Percentiles rank a stretch among this genome's conserved stretches.
phyloP scores from a whole-genome alignment of 1,140 invertebrate species.

The Metopolophium dirhodum region DNA sequence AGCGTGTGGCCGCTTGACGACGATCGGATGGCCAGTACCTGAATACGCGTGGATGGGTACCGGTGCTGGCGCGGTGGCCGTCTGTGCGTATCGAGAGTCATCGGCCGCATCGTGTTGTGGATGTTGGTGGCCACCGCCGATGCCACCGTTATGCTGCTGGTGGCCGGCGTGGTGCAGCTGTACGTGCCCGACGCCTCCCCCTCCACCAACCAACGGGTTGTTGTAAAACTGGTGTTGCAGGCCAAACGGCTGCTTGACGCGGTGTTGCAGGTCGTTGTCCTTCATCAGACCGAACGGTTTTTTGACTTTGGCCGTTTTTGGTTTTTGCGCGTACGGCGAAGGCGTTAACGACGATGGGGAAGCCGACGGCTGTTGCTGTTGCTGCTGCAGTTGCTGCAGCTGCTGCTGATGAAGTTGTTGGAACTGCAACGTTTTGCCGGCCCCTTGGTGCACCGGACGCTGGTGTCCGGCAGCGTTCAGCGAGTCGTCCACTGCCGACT shows the following conservation, averaged over 20 bases:
- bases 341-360: background rate
- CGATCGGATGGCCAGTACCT: background rate
- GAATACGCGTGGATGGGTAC: background rate
- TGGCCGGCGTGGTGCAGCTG: background rate
- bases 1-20: constrained; percentile 36
- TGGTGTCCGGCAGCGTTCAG: constrained; percentile 18
- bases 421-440: background rate
- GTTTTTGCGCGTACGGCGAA: background rate
- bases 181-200: background rate
- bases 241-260: constrained; percentile 44
- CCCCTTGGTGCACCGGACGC: background rate
- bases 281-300: constrained; percentile 16
- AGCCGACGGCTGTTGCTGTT: background rate
- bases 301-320: constrained; percentile 1
- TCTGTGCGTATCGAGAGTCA: background rate
- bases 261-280: constrained; percentile 18
- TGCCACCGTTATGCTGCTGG: background rate
- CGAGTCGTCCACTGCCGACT: background rate
- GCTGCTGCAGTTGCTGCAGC: background rate
- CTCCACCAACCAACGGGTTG: background rate
- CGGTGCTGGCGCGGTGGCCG: background rate
- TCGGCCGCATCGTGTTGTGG: background rate
- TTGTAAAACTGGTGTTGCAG: constrained; percentile 35
- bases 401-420: background rate
- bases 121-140: background rate